Base-by-base conservation (phyloP, 1,140 invertebrate species). In the Alviniconcha marisindica region DNA sequence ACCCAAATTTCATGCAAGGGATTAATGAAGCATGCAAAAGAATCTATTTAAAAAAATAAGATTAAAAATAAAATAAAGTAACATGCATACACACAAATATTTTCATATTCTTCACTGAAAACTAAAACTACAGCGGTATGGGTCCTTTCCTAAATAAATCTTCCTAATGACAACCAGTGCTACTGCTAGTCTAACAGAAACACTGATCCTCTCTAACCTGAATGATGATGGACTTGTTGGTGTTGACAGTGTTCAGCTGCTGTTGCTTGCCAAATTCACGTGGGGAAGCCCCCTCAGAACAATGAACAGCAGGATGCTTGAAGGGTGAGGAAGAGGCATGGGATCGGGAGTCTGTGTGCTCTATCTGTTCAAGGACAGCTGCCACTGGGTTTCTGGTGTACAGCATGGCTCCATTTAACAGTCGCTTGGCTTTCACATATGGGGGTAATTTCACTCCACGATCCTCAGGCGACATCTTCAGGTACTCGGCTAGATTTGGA, bases 381-480 rank as follows among this genome's bases (percentile, higher is more conserved):
- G 69, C 38, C 31, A 31, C 69, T 18, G 44, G 18, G 7, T 21
- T 31, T 21, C 78, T 63, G 40, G 78, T 60, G 78, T 80, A 80
- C 24, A 42, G 2, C 78, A 80, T 66, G n/a, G 56, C 78, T 24
- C 78, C 78, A 80, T 80, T 80, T 38, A 36, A 12, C 21, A 80
- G 78, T 28, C 78, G 78, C 31, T 28, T 60, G n/a, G 78, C 33
- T 28, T 36, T 80, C 78, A 80, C n/a, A 60, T 66, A 69, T 14
- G 78, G 38, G 24, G 78, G 78, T 14, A 80, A 15, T 42, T n/a
- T 38, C 18, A 31, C 56, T 44, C 78, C 78, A 2, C 56, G 78
- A 7, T 80, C 78, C 36, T 44, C 56, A 24, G 56, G 56, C 14
- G 56, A 66, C 78, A 80, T 74, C 44, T 38, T 71, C 28, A 73